phyloP scores from a whole-genome alignment of 2,113 vertebrate species.

The Solenodon paradoxus region DNA sequence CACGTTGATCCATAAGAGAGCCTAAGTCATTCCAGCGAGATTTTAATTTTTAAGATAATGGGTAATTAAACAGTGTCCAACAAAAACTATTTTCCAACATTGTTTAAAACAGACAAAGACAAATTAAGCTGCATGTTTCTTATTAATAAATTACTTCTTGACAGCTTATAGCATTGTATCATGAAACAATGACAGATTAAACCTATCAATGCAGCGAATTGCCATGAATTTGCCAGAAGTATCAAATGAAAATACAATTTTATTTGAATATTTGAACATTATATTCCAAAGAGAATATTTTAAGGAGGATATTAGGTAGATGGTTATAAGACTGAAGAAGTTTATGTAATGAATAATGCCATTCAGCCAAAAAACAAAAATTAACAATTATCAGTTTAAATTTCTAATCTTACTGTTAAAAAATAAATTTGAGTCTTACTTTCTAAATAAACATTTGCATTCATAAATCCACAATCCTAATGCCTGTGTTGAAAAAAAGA shows the following conservation, averaged over 20 bases:
- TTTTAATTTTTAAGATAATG: neutral
- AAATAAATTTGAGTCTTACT: neutral
- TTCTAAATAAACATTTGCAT: constrained; percentile 7
- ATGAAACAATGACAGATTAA: constrained; percentile 1
- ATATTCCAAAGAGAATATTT: neutral
- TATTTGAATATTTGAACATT: neutral
- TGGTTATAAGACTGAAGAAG: neutral
- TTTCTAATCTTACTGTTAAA: neutral
- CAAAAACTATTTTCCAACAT: neutral
- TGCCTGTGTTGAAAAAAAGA: neutral
- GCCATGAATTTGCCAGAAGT: neutral
- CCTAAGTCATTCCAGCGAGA: neutral
- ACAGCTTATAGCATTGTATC: neutral
- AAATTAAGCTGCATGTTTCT: neutral
- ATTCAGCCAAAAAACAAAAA: neutral
- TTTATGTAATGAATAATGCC: neutral
- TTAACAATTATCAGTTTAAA: neutral
- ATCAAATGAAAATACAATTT: neutral
- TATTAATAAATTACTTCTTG: neutral
- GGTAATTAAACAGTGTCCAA: neutral
- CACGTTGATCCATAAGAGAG: neutral
- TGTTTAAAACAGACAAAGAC: neutral
- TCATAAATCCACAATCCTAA: neutral
- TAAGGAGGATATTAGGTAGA: neutral
- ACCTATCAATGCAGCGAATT: neutral